phyloP scores from a whole-genome alignment of 2,797 vertebrate genomes.

The Sparidentex hasta region DNA sequence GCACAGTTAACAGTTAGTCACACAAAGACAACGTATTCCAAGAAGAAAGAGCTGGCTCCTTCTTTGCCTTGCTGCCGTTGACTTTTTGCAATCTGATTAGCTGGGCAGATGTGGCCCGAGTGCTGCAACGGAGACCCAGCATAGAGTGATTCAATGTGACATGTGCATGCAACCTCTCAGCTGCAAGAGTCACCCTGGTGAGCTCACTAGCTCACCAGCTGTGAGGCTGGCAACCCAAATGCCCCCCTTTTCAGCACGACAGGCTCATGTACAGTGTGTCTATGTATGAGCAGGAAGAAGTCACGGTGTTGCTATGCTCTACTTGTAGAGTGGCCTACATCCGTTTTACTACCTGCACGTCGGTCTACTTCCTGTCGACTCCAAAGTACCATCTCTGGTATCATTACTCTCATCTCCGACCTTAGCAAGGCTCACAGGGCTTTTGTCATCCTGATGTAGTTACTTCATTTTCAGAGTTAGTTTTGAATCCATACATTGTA shows the following conservation, averaged over 20 bases:
- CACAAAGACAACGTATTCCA: neutral
- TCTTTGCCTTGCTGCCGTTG: neutral
- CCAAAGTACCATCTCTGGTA: too few relatives aligned
- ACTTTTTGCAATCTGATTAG: slow-evolving; percentile 21
- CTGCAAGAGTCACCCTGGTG: slow-evolving; percentile 48
- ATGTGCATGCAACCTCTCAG: slow-evolving; percentile 67
- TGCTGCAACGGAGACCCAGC: slow-evolving; percentile 35
- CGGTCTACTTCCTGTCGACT: too few relatives aligned
- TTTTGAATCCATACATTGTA: too few relatives aligned
- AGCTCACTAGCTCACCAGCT: slow-evolving; percentile 56
- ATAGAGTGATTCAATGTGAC: slow-evolving; percentile 60
- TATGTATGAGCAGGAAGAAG: neutral
- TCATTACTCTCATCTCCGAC: too few relatives aligned
- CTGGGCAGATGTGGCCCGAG: slow-evolving; percentile 34
- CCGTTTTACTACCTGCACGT: too few relatives aligned
- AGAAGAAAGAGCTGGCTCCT: neutral
- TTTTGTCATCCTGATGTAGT: too few relatives aligned
- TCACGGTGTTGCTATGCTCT: neutral
- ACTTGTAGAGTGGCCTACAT: too few relatives aligned
- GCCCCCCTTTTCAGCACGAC: neutral
- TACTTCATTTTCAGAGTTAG: too few relatives aligned
- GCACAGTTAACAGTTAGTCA: neutral
- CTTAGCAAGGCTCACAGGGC: too few relatives aligned
- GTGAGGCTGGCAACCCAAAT: slow-evolving; percentile 44
- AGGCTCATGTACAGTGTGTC: neutral